Evolutionary conservation across 2,888 invertebrate genomes (phyloP).

Genomic region (Pammene fasciana): DNA sequence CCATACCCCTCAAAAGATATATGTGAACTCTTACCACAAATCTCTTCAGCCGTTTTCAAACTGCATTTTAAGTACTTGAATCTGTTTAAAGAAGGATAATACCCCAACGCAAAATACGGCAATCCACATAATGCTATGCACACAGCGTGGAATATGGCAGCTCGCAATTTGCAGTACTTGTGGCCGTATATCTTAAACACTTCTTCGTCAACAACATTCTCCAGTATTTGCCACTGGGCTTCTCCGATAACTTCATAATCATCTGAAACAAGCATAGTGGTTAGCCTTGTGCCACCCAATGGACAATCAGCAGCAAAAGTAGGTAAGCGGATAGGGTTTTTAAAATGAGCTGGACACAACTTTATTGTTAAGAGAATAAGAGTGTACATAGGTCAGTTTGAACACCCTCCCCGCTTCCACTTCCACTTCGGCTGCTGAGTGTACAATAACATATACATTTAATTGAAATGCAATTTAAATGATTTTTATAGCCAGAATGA

Average conservation of each 20-base stretch:
- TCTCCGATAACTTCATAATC: slow-evolving; percentile 84
- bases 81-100: slow-evolving; percentile 81
- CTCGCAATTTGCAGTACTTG: slow-evolving; percentile 70
- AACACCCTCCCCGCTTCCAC: too few species aligned
- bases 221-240: slow-evolving; percentile 79
- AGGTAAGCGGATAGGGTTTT: too few species aligned
- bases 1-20: too few species aligned
- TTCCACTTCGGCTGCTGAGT: too few species aligned
- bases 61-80: slow-evolving; percentile 82
- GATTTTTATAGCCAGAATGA: too few species aligned
- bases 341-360: too few species aligned
- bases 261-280: slow-evolving; percentile 64
- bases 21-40: slow-evolving; percentile 76
- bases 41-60: slow-evolving; percentile 79
- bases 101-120: slow-evolving; percentile 82
- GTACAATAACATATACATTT: too few species aligned
- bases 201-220: slow-evolving; percentile 76
- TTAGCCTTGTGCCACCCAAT: slow-evolving; percentile 46
- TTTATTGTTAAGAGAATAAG: too few species aligned
- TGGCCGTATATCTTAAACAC: slow-evolving; percentile 80
- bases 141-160: slow-evolving; percentile 76
- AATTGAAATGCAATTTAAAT: too few species aligned
- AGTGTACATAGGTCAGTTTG: too few species aligned
- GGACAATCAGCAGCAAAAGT: too few species aligned
- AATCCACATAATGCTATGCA: slow-evolving; percentile 80